Conservation (phyloP, 2,888 invertebrate genomes). For the Polymixis flavicincta region DNA sequence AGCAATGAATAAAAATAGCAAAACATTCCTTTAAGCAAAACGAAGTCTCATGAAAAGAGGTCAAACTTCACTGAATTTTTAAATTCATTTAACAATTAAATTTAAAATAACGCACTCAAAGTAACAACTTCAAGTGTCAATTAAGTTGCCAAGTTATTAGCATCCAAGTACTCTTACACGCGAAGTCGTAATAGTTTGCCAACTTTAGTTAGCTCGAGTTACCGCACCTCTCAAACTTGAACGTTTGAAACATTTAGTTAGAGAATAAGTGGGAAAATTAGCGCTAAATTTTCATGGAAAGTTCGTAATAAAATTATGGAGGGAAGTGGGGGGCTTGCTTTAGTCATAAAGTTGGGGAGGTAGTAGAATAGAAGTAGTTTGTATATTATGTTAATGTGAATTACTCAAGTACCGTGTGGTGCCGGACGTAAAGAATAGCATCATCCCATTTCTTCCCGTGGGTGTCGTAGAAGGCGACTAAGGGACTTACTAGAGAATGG, state of each 20-base stretch:
- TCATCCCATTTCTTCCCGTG: too few species aligned
- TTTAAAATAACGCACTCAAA: slow-evolving; percentile 36
- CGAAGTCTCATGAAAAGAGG: background rate
- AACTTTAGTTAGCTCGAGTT: slow-evolving; percentile 61
- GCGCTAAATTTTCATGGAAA: slow-evolving; percentile 55
- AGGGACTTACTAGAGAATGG: too few species aligned
- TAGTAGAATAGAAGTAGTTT: background rate
- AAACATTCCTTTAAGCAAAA: background rate
- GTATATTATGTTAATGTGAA: too few species aligned
- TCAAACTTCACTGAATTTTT: background rate
- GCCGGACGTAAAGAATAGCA: too few species aligned
- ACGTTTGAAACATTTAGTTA: slow-evolving; percentile 65
- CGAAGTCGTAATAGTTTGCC: slow-evolving; percentile 63
- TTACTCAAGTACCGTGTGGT: too few species aligned
- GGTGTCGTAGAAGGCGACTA: too few species aligned
- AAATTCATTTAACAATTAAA: slow-evolving; percentile 10
- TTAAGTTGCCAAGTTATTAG: slow-evolving; percentile 64
- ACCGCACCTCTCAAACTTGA: slow-evolving; percentile 56
- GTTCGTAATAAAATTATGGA: slow-evolving; percentile 43
- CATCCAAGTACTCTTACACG: slow-evolving; percentile 52
- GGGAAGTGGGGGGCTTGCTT: background rate
- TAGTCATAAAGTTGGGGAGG: background rate
- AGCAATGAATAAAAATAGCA: background rate
- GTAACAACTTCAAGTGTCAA: slow-evolving; percentile 60
- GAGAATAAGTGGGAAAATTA: slow-evolving; percentile 58